Evolutionary conservation across 2,797 vertebrate species (phyloP), one percentile per base, ranked within the genome.

Genomic region (Mus spretus): DNA sequence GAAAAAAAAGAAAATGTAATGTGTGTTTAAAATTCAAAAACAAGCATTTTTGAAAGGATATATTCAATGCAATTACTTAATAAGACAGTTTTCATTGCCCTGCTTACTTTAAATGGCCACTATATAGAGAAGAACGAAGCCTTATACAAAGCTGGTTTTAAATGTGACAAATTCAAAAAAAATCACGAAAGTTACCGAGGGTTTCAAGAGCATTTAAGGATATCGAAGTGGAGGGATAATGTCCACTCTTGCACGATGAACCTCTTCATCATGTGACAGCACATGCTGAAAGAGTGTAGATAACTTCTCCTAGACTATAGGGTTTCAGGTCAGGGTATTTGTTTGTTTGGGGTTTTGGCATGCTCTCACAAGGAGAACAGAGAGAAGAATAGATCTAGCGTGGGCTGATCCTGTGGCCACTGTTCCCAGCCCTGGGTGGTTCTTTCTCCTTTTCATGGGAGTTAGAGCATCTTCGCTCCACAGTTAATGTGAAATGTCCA

Each of bases 141-240:
- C 79, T 70, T 67, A 77, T 81, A 78, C 90, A 84, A 94, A 90
- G 50, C 34, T 89, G 88, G 20, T 74, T 89, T 90, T 20, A 92
- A 79, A 65, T 4, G 63, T 91, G 79, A 87, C 40, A 87, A 88
- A 70, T 86, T 94, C 70, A 96, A 96, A 31, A 61, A 15, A 70
- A 37, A 95, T 63, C 67, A 89, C 40, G 70, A 61, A 96, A 59
- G 8, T 40, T 84, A 93, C 70, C 57, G 80, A 94, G 31, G 34
- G 47, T 93, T 92, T 87, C n/a, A 82, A 91, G 97, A 96, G 3
- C 40, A 83, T 17, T 97, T 90, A 78, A 53, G 47, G 26, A 26
- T 80, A 89, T 89, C 40, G 24, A 83, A 85, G 70, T 92, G n/a
- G 3, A 59, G 95, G 93, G 93, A 92, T 75, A 65, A 95, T 77